phyloP scores from a whole-genome alignment of 2,113 vertebrate genomes.

The Cyrtonyx montezumae region DNA sequence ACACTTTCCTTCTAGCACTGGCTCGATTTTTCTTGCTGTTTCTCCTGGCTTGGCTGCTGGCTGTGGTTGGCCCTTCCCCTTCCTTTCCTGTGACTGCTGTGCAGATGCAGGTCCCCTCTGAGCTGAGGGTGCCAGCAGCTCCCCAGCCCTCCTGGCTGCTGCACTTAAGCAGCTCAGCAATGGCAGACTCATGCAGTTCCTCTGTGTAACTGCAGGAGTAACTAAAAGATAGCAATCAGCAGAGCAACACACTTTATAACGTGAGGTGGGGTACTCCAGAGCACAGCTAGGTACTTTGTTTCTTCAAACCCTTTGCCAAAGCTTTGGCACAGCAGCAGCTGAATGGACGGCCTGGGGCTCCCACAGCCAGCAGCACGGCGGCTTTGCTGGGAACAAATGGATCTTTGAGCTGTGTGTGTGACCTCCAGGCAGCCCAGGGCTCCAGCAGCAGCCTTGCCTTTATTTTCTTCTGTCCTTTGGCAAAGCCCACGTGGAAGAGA shows the following conservation, averaged over 20 bases:
- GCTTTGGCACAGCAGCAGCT: background rate
- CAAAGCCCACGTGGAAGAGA: background rate
- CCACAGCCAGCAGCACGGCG: accelerated
- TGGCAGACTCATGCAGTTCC: background rate
- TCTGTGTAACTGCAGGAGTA: background rate
- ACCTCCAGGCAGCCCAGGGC: background rate
- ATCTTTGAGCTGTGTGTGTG: background rate
- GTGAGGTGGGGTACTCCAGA: background rate
- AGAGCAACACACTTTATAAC: background rate
- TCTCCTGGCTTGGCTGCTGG: background rate
- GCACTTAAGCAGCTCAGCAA: background rate
- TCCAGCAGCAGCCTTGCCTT: background rate
- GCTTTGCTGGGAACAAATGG: background rate
- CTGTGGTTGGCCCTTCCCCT: accelerated
- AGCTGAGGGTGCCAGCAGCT: accelerated
- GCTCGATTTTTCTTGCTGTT: background rate
- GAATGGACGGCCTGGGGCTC: background rate
- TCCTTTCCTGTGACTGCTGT: background rate
- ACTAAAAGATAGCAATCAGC: background rate
- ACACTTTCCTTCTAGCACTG: accelerated
- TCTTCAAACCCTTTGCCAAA: background rate
- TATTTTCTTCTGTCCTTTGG: background rate
- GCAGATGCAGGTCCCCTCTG: accelerated
- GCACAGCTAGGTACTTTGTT: background rate
- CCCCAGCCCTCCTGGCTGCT: background rate